phyloP scores from a whole-genome alignment of 2,113 vertebrate species.

The Formicarius rufipectus region DNA sequence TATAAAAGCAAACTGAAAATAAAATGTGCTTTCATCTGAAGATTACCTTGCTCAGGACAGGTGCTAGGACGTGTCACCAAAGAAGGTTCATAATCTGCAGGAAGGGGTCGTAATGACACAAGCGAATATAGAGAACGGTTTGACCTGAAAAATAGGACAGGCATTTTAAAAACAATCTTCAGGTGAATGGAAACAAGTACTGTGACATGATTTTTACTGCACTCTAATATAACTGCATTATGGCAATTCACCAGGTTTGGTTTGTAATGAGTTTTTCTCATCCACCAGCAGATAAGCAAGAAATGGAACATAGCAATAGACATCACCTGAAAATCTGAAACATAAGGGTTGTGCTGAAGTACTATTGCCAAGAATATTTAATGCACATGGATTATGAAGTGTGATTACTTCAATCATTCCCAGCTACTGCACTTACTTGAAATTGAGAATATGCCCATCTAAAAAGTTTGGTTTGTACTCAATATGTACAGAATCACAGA shows the following conservation, averaged over 20 bases:
- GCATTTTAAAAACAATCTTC: background rate
- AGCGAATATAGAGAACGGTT: conserved; percentile 89
- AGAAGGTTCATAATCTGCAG: conserved; percentile 85
- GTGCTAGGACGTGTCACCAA: conserved; percentile 80
- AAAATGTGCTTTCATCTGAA: background rate
- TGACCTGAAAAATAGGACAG: conserved; percentile 77
- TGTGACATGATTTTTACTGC: background rate
- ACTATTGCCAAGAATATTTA: background rate
- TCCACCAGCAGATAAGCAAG: background rate
- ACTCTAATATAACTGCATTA: background rate
- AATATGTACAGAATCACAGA: background rate
- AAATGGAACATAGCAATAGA: background rate
- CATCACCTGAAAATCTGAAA: background rate
- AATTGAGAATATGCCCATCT: background rate
- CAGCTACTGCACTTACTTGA: background rate
- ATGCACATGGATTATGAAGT: background rate
- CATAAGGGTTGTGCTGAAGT: background rate
- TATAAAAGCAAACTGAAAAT: background rate
- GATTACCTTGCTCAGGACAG: conserved; percentile 77
- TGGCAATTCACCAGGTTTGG: background rate
- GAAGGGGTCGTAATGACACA: conserved; percentile 90
- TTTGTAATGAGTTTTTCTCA: background rate
- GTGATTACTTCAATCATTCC: background rate
- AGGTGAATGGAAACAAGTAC: background rate
- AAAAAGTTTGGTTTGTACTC: background rate